Evolutionary conservation across 2,888 invertebrate genomes (phyloP), one percentile per base, ranked within the genome.

Genomic region (Stenoptilia bipunctidactyla): DNA sequence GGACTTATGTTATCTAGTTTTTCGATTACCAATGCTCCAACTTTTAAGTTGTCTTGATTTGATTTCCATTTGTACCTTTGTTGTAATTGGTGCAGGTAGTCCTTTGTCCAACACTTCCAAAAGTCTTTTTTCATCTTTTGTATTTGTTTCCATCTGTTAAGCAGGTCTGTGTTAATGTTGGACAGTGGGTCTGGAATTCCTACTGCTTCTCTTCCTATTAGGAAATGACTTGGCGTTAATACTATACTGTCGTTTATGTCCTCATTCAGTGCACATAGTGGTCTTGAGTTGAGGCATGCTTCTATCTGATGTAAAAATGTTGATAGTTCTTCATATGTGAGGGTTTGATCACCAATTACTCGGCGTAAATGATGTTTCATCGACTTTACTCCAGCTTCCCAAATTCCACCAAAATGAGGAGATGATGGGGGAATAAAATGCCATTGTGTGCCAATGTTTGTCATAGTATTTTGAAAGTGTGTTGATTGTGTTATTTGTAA

Each of bases 401-500:
- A n/a, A n/a, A n/a, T n/a, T n/a, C n/a, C n/a, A n/a, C n/a, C n/a
- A n/a, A n/a, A n/a, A n/a, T 20, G 25, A 5, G 15, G 37, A 3
- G 25, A 4, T 20, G 15, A n/a, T n/a, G 15, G 37, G 15, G 15
- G 25, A 4, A 20, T 15, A 37, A 25, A 37, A 13, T 15, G 25
- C 20, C 15, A 15, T 15, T 20, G 15, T 12, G 37, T 37, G 2
- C 37, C 37, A 20, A 37, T 37, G 8, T 15, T 20, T 20, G 37
- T 37, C 6, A 37, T n/a, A 12, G 37, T 9, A 20, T 37, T 13
- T 37, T 37, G 37, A 25, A 37, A 37, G 10, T 37, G 8, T 4
- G n/a, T n/a, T 37, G 37, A 37, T 12, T 37, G 37, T 20, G 37
- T 37, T 6, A 37, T 37, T 15, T n/a, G n/a, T n/a, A n/a, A n/a